Evolutionary conservation across 2,888 invertebrate species (phyloP), one percentile per base, ranked within the genome.

Genomic region (Lordiphosa fenestrarum): DNA sequence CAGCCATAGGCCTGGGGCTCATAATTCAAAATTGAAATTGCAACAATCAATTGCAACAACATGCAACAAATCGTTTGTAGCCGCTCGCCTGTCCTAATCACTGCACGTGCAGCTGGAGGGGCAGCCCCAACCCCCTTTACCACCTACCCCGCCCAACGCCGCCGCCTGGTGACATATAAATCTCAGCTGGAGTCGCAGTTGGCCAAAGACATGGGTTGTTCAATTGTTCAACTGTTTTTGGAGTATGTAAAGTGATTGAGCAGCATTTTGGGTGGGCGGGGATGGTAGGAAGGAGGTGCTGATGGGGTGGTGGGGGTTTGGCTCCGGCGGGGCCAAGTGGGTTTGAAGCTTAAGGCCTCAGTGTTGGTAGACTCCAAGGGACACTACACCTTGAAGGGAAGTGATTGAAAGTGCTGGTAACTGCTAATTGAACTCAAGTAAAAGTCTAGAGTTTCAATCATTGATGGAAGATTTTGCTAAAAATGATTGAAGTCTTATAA

Each of bases 21-120:
- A 88, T 88, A 87, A 87, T 86, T 87, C 86, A 86, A 87, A 86
- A 87, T 88, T 86, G 72, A 81, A 81, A 86, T 87, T 81, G 87
- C 87, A 80, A 85, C 85, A 86, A 87, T 87, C 87, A 87, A 87
- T 87, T 87, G 84, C 85, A 85, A 74, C 84, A 78, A 85, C 78
- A 78, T 85, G 84, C 84, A 78, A 78, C 84, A 72, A 72, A 80
- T 74, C 76, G 80, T 64, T 85, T 72, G 81, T 72, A 69, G 85
- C 72, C 84, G 53, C 44, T 50, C 40, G 50, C 73, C 44, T 44
- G 15, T 15, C 73, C 84, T 85, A 84, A 84, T 78, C 82, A 81
- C 85, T 78, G 84, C 66, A 72, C 76, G 66, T 73, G 12, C n/a
- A 36, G 30, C 7, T n/a, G 46, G n/a, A 6, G n/a, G 37, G n/a